Base-by-base conservation (phyloP, 2,888 invertebrate species). In the Galerucella pusilla region DNA sequence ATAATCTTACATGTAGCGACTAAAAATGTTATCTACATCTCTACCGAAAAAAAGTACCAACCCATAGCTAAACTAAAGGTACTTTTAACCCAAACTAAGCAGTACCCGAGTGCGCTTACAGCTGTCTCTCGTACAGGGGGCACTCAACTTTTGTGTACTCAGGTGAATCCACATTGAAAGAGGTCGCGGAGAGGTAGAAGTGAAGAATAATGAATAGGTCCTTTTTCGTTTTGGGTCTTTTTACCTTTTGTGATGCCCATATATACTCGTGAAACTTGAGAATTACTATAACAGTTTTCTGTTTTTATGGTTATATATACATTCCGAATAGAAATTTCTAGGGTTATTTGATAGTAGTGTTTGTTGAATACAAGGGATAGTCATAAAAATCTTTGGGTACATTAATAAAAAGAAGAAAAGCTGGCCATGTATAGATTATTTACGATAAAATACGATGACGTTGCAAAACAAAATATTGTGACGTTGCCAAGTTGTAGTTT, bases 121-220 rank as follows among this genome's bases (percentile, higher is more conserved):
- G 57, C 66, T 72, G 72, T 72, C 66, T 72, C 66, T 59, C 46
- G 64, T 45, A 65, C 46, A 65, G 66, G 66, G 71, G 72, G 60
- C 72, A 72, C 66, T 72, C 72, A 72, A 72, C 72, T 72, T 72
- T 72, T 72, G 72, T 72, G 72, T 72, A 72, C 72, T 72, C 72
- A 72, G 72, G 72, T 72, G 72, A 72, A 72, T 72, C 72, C 66
- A 72, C 72, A 72, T 35, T 60, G 66, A 54, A 72, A 72, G 64
- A 64, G 57, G 66, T 46, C 45, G 28, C 52, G 52, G 70, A 60
- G 60, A 60, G 60, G 63, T 42, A 60, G 57, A 54, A n/a, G 20
- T 20, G 6, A 61, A 63, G 49, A 60, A 61, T 61, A 69, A 69
- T 59, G 69, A 61, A 61, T 59, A 45, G 69, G 61, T 35, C 61